A percentile compares a stretch with the other conserved stretches of the same genome.
Evolutionary conservation across 35 echinoderm and acorn worm species (phyloP).

Genomic region (Acanthaster planci): DNA sequence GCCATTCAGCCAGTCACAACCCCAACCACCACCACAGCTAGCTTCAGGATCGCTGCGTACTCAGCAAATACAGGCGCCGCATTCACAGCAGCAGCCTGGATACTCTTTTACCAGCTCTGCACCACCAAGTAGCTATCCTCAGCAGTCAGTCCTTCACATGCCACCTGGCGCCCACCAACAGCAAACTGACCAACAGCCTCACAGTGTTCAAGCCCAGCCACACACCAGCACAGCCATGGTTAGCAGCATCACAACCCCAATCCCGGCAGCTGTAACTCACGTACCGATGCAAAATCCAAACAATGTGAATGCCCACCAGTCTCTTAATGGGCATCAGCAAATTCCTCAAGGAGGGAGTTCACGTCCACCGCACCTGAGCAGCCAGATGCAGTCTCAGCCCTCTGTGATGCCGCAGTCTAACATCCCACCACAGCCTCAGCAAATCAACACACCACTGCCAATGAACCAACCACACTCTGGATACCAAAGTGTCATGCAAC

Average conservation of each 20-base stretch:
- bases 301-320: no score
- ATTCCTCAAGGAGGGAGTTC: background rate
- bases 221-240: slow-evolving; percentile 35
- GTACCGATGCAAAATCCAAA: slow-evolving; percentile 22
- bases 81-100: slow-evolving; percentile 11
- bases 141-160: background rate
- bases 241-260: slow-evolving; percentile 31
- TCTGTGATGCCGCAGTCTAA: background rate
- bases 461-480: background rate
- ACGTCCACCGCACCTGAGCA: background rate
- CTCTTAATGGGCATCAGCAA: slow-evolving; percentile 33
- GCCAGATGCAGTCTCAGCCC: background rate
- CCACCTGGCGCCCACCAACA: background rate
- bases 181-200: background rate
- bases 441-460: background rate
- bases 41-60: background rate
- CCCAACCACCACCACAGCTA: slow-evolving; percentile 11
- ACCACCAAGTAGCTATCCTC: background rate
- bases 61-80: slow-evolving; percentile 26
- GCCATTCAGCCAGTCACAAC: slow-evolving; percentile 27
- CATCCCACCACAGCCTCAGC: background rate
- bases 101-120: background rate
- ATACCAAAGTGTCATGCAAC: slow-evolving; percentile 9
- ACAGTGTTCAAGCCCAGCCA: slow-evolving; percentile 8
- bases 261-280: slow-evolving; percentile 4